A percentile compares a stretch with the other conserved stretches of the same genome.
phyloP scores from a whole-genome alignment of 2,113 vertebrate species.

The Nesospiza acunhae region DNA sequence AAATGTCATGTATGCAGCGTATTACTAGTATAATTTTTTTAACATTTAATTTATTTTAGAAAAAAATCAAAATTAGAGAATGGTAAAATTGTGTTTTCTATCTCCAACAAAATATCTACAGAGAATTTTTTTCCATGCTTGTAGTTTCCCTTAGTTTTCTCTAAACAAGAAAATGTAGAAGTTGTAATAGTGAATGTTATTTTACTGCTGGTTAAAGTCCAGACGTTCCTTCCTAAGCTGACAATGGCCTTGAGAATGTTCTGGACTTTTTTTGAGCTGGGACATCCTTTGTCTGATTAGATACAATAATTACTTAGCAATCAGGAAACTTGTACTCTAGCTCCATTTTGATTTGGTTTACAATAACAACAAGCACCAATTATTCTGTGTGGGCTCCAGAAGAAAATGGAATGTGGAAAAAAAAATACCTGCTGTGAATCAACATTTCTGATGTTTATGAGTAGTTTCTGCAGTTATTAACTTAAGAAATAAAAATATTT shows the following conservation, averaged over 20 bases:
- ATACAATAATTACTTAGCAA: neutral
- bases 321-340: neutral
- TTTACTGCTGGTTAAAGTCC: neutral
- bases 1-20: neutral
- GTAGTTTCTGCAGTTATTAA: neutral
- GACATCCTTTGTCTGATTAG: neutral
- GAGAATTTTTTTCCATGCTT: neutral
- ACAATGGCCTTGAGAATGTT: neutral
- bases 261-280: neutral
- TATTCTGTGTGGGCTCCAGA: neutral
- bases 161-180: neutral
- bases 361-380: neutral
- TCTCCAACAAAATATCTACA: neutral
- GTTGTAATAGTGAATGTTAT: neutral
- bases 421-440: neutral
- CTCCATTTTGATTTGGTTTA: neutral
- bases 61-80: neutral
- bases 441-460: neutral
- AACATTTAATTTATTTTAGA: neutral
- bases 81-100: too few species aligned
- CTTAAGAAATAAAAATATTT: neutral
- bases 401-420: neutral
- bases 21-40: neutral
- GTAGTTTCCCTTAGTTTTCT: neutral
- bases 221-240: neutral